Percentiles rank a stretch among this genome's conserved stretches.
These are phyloP conservation scores for Toxonevra muliebris DNA, from an alignment of 2,888 invertebrate genomes.

Conservation along the genomic window DNA sequence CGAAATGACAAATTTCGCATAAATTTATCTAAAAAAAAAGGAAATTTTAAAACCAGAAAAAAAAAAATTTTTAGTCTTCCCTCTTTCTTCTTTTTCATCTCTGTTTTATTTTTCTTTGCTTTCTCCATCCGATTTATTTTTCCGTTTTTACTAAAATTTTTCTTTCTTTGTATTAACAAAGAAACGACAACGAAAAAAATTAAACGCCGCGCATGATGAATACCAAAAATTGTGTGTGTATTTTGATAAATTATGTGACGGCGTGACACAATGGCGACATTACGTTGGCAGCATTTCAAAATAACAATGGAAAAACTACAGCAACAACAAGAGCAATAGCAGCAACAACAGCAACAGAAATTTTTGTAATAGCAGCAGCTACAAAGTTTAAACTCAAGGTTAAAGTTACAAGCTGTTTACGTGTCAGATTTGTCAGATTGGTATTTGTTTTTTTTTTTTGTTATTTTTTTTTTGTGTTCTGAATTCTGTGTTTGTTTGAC, in stretches of 20 bases:
- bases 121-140: too few relatives aligned
- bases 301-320: too few relatives aligned
- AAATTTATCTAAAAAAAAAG: neutral
- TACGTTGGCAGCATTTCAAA: too few relatives aligned
- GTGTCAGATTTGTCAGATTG: conserved; percentile 32
- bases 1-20: conserved; percentile 13
- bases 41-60: conserved; percentile 2
- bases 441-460: conserved; percentile 4
- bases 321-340: too few relatives aligned
- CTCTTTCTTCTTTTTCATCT: neutral
- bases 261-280: neutral
- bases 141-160: too few relatives aligned
- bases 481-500: neutral
- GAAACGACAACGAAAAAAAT: too few relatives aligned
- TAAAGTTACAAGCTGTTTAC: conserved; percentile 36
- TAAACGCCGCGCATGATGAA: conserved; percentile 22
- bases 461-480: neutral
- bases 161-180: too few relatives aligned
- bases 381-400: conserved; percentile 38
- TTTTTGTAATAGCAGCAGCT: conserved; percentile 22
- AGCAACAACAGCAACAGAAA: conserved; percentile 1
- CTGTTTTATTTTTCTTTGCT: neutral
- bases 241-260: conserved; percentile 40
- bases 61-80: neutral
- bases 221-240: conserved; percentile 5